phyloP scores from a whole-genome alignment of 1,140 invertebrate species.

The Reticulitermes speratus region DNA sequence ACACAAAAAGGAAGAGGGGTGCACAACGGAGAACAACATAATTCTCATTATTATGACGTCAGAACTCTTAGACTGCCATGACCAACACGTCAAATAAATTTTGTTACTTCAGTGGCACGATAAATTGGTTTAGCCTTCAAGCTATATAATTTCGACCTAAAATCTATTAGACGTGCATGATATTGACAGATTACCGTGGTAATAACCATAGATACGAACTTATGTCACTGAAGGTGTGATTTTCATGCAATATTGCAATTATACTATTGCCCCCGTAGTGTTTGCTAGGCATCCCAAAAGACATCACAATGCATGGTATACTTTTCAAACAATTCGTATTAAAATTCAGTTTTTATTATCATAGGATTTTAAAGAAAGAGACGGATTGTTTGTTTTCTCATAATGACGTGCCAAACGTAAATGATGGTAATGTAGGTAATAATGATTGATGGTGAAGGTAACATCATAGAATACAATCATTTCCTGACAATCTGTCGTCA shows the following conservation, averaged over 20 bases:
- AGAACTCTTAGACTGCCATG: not conserved
- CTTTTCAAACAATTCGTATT: too few species aligned
- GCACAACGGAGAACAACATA: not conserved
- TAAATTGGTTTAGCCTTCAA: not conserved
- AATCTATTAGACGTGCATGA: not conserved
- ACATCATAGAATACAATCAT: too few species aligned
- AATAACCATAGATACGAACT: not conserved
- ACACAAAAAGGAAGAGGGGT: not conserved
- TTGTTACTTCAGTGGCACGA: not conserved
- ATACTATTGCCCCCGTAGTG: not conserved
- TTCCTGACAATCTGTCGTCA: too few species aligned
- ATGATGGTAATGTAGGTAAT: too few species aligned
- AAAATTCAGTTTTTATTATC: too few species aligned
- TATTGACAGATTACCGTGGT: conserved; percentile 6
- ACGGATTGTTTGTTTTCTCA: too few species aligned
- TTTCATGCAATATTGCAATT: not conserved
- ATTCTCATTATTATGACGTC: conserved; percentile 1
- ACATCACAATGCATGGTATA: too few species aligned
- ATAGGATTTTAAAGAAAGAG: too few species aligned
- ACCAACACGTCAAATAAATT: not conserved
- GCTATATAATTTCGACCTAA: not conserved
- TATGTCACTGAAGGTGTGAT: not conserved
- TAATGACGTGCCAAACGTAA: too few species aligned
- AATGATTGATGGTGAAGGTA: too few species aligned
- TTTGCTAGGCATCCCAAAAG: not conserved